phyloP scores from a whole-genome alignment of 2,888 invertebrate genomes.

The Lymantria monacha region DNA sequence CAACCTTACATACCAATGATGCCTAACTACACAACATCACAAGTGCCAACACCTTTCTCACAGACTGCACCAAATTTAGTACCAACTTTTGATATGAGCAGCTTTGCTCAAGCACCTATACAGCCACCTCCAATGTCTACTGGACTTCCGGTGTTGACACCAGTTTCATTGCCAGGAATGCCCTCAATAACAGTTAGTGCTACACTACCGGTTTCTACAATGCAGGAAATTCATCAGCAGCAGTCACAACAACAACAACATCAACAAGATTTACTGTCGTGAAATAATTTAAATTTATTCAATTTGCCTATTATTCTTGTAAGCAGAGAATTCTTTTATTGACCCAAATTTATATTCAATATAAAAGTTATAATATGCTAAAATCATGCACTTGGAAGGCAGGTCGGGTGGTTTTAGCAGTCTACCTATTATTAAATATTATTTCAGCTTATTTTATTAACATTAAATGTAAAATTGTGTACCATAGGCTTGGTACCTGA shows the following conservation, averaged over 20 bases:
- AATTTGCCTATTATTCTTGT: conserved; percentile 39
- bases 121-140: conserved; percentile 59
- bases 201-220: conserved; percentile 83
- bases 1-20: conserved; percentile 80
- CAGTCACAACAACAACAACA: conserved; percentile 67
- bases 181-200: conserved; percentile 91
- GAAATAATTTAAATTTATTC: conserved; percentile 45
- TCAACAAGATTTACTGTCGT: conserved; percentile 63
- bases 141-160: conserved; percentile 83
- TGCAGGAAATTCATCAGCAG: conserved; percentile 79
- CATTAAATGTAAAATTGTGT: conserved; percentile 30
- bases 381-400: conserved; percentile 42
- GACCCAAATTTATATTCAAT: conserved; percentile 45
- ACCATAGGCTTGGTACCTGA: conserved; percentile 30
- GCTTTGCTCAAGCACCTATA: conserved; percentile 56
- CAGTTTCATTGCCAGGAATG: conserved; percentile 89
- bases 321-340: conserved; percentile 38
- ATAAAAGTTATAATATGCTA: conserved; percentile 41
- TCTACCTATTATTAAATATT: conserved; percentile 33
- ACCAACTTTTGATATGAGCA: conserved; percentile 74
- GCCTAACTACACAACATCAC: conserved; percentile 66
- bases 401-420: conserved; percentile 28
- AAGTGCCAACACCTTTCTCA: conserved; percentile 36
- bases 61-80: conserved; percentile 52
- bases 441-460: conserved; percentile 28